phyloP scores from a whole-genome alignment of 1,140 invertebrate species.

The Leptinotarsa texana region DNA sequence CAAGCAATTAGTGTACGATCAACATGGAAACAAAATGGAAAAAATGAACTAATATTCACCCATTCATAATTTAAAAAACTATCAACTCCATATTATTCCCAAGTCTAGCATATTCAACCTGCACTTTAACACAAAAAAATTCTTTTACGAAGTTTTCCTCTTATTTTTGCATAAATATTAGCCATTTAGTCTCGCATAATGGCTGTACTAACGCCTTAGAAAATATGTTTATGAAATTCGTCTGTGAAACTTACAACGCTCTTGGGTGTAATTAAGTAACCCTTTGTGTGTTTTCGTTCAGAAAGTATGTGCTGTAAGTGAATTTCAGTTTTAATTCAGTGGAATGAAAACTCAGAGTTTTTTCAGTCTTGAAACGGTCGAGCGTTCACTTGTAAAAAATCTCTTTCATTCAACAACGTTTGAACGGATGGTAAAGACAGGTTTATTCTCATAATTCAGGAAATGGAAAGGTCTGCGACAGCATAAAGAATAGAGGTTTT shows the following conservation, averaged over 20 bases:
- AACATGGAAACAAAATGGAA: no score
- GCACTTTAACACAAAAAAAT: not conserved
- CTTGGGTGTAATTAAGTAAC: slow-evolving; percentile 1
- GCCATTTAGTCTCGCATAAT: not conserved
- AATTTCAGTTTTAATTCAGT: not conserved
- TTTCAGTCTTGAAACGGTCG: not conserved
- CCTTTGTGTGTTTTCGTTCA: slow-evolving; percentile 1
- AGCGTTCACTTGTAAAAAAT: not conserved
- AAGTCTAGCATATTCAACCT: not conserved
- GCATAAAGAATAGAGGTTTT: no score
- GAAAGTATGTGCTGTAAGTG: not conserved
- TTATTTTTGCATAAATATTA: slow-evolving; percentile 1
- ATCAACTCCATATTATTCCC: not conserved
- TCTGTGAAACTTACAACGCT: not conserved
- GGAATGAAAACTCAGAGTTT: not conserved
- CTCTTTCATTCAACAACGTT: no score
- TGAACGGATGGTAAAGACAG: no score
- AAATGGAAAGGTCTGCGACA: no score
- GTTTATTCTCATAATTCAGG: no score
- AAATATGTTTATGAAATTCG: slow-evolving; percentile 8
- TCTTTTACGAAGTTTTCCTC: not conserved
- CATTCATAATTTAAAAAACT: not conserved
- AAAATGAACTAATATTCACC: no score
- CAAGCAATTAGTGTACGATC: no score
- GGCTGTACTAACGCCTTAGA: not conserved